Evolutionary conservation across 2,113 vertebrate species (phyloP).

Genomic region (Hippocampus barbouri): DNA sequence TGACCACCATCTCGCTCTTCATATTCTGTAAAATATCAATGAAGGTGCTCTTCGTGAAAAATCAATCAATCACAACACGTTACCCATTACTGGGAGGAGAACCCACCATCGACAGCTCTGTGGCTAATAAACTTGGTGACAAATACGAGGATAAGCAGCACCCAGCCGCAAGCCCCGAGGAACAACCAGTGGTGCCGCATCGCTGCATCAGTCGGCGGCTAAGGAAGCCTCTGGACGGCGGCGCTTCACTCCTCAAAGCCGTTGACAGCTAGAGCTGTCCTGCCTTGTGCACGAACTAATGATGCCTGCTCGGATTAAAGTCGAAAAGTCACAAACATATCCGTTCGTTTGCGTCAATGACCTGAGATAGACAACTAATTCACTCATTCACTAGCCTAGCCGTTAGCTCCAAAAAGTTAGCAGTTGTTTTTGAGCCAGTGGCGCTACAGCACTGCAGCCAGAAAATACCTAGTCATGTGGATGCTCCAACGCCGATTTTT

Average conservation of each 20-base stretch:
- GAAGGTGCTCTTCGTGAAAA: not conserved
- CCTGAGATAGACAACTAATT: not conserved
- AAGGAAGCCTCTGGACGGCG: constrained; percentile 25
- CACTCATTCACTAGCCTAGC: not conserved
- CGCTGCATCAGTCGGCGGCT: constrained; percentile 68
- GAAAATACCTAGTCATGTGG: not conserved
- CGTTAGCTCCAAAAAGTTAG: not conserved
- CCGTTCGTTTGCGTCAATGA: not conserved
- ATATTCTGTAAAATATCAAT: constrained; percentile 69
- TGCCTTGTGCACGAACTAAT: not conserved
- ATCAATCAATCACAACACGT: not conserved
- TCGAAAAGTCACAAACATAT: not conserved
- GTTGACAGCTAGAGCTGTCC: not conserved
- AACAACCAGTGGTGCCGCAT: constrained; percentile 97
- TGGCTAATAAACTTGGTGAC: constrained; percentile 92
- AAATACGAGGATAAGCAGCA: constrained; percentile 94
- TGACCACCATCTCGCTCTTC: constrained; percentile 71
- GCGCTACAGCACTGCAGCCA: not conserved
- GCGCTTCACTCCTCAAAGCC: not conserved
- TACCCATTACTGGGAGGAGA: rapidly evolving
- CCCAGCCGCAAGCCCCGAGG: constrained; percentile 92
- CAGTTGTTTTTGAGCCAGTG: not conserved
- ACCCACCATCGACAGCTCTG: constrained; percentile 82
- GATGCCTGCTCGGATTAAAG: not conserved
- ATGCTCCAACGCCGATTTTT: not conserved